Conservation (phyloP, 2,888 invertebrate genomes). For the Drosophila planitibia region DNA sequence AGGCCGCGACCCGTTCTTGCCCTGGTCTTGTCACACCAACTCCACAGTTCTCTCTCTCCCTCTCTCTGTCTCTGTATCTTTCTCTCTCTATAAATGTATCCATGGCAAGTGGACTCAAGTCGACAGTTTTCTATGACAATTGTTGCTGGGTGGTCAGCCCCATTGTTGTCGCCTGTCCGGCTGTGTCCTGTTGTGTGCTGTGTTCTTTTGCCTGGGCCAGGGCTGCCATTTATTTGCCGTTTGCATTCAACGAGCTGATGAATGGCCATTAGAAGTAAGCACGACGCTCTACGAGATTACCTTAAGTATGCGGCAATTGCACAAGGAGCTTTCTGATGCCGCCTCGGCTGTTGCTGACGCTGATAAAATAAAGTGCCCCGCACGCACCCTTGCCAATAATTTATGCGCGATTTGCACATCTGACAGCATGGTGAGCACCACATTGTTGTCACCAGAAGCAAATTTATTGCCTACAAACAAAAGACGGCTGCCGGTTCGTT, state of each 20-base stretch:
- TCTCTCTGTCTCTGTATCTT: neutral
- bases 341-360: slow-evolving; percentile 27
- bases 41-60: neutral
- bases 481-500: slow-evolving; percentile 63
- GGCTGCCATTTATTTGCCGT: slow-evolving; percentile 76
- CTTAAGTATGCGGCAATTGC: slow-evolving; percentile 80
- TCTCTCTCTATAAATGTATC: neutral
- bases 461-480: slow-evolving; percentile 76
- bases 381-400: slow-evolving; percentile 64
- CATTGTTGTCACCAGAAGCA: slow-evolving; percentile 22
- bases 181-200: slow-evolving; percentile 14
- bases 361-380: slow-evolving; percentile 66
- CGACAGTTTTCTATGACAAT: slow-evolving; percentile 75
- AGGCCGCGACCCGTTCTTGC: slow-evolving; percentile 35
- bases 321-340: slow-evolving; percentile 71
- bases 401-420: slow-evolving; percentile 65
- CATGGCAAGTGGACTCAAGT: slow-evolving; percentile 33
- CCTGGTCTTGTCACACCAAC: slow-evolving; percentile 4
- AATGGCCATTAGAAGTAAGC: slow-evolving; percentile 80
- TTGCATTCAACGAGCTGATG: slow-evolving; percentile 79
- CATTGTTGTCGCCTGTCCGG: slow-evolving; percentile 51
- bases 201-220: slow-evolving; percentile 20
- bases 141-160: slow-evolving; percentile 68
- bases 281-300: slow-evolving; percentile 74
- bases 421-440: slow-evolving; percentile 32